Evolutionary conservation across 2,797 vertebrate species (phyloP), one percentile per base, ranked within the genome.

Genomic region (Propithecus perrieri): DNA sequence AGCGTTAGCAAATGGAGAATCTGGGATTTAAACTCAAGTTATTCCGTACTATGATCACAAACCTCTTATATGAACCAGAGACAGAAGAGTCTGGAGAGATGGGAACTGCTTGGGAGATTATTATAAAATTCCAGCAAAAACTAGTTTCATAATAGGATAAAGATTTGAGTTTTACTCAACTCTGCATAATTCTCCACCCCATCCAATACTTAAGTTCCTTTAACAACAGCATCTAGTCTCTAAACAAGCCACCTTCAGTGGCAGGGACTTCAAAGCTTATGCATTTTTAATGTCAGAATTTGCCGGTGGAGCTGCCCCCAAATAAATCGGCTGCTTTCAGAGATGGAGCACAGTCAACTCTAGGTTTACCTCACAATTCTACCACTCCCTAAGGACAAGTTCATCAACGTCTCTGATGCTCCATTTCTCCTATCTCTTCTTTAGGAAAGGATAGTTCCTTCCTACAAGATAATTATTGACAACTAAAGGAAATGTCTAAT

Each of bases 131-230:
- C 26, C 30, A 79, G 50, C 14, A 87, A 84, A 43, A 93, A n/a
- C 14, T 46, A 57, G 22, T 43, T 75, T 81, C 20, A 76, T n/a
- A 81, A 28, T 43, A 81, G 12, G 10, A 81, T 22, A 71, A 24
- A 85, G 20, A 96, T 57, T 91, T 75, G 30, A 91, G 35, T 65
- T 93, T 80, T 79, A 59, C 13, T 80, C 69, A 93, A 71, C 41
- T 81, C 74, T 24, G 9, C 17, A 65, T 88, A 38, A 87, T 2
- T 9, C 30, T 13, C 8, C 8, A 86, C 4, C 3, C 17, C 3
- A 11, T 2, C 35, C 4, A 75, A n/a, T 26, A 33, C 57, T 53
- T 35, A 71, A 71, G 53, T 50, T 41, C 15, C 41, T 74, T 84
- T 63, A 87, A 63, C 0, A 48, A 14, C 10, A 90, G 33, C 35